A percentile compares a stretch with the other conserved stretches of the same genome.
phyloP scores from a whole-genome alignment of 2,797 vertebrate species.

The Hypotaenidia philippensis region DNA sequence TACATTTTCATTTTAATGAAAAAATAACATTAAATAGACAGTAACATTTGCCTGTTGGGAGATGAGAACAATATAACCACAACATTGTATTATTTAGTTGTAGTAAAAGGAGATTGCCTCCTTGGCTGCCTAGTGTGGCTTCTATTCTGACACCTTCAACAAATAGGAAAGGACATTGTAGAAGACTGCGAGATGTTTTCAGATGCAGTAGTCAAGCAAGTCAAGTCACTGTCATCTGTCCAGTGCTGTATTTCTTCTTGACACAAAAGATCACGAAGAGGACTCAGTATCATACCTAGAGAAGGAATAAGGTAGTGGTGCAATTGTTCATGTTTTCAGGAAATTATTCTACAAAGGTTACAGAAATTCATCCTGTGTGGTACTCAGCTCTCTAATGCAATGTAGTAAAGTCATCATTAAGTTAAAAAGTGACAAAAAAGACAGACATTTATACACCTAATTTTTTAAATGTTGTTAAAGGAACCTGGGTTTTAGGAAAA shows the following conservation, averaged over 20 bases:
- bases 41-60: neutral
- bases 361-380: neutral
- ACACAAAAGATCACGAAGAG: neutral
- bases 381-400: neutral
- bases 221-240: neutral
- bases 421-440: neutral
- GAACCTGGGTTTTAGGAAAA: neutral
- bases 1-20: constrained; percentile 60
- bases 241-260: neutral
- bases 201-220: neutral
- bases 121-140: neutral
- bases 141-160: neutral
- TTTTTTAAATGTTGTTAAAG: neutral
- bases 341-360: neutral
- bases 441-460: neutral
- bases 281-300: neutral
- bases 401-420: neutral
- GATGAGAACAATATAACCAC: neutral
- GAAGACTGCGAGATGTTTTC: neutral
- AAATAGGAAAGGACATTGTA: neutral
- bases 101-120: neutral
- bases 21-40: constrained; percentile 20
- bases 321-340: neutral
- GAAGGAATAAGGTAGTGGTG: neutral
- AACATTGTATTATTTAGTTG: neutral